phyloP scores from a whole-genome alignment of 2,797 vertebrate genomes.

The Parotocinclus haroldoi region DNA sequence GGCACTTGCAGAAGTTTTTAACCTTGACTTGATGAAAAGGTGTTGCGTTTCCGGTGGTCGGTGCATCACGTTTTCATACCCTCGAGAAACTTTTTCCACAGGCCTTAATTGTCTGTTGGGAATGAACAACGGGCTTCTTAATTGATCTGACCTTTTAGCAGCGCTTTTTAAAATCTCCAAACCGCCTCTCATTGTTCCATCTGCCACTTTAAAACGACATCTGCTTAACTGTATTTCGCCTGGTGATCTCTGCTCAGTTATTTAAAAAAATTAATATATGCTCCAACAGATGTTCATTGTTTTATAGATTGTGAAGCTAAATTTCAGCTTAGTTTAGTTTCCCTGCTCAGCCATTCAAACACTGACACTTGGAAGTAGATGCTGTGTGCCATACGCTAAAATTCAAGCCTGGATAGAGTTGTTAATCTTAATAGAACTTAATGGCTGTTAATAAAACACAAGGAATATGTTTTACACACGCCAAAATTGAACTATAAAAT shows the following conservation, averaged over 20 bases:
- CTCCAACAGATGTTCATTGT: conserved; percentile 98
- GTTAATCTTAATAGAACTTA: no score
- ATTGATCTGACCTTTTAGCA: conserved; percentile 99
- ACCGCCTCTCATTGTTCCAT: conserved; percentile 99
- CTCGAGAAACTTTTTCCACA: conserved; percentile 83
- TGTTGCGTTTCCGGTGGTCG: not conserved
- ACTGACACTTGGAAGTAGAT: conserved; percentile 87
- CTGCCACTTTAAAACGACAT: conserved; percentile 99
- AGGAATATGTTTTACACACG: no score
- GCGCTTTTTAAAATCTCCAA: conserved; percentile 96
- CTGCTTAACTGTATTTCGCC: conserved; percentile 99
- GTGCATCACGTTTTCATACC: conserved; percentile 55
- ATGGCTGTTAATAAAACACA: no score
- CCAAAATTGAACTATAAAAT: no score
- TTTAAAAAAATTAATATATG: conserved; percentile 99
- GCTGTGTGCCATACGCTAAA: conserved; percentile 44
- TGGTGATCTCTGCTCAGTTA: conserved; percentile 98
- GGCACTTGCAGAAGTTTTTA: conserved; percentile 68
- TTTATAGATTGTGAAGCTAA: conserved; percentile 88
- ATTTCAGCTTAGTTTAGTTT: conserved; percentile 61
- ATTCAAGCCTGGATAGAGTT: not conserved
- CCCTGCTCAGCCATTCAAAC: conserved; percentile 81
- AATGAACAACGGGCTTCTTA: conserved; percentile 94
- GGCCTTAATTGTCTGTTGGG: conserved; percentile 96
- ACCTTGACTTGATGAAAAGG: conserved; percentile 66